Percentiles rank a stretch among this genome's conserved stretches.
Conservation (phyloP, 2,888 invertebrate species). For the Ligdia adustata region DNA sequence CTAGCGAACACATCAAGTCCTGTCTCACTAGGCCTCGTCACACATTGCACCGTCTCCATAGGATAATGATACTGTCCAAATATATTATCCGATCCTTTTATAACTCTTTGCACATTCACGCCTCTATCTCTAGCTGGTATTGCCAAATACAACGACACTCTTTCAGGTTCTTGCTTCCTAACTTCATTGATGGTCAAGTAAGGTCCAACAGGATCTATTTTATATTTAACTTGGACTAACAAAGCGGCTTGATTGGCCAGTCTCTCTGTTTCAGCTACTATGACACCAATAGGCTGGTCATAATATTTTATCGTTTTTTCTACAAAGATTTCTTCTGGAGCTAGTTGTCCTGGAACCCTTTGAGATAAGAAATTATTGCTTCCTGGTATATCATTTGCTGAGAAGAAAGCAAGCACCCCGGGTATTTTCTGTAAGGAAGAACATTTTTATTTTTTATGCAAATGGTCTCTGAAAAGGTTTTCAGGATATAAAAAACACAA, state of each 20-base stretch:
- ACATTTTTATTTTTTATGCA: no score
- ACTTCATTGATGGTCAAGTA: slow-evolving; percentile 57
- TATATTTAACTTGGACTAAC: slow-evolving; percentile 83
- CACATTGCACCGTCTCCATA: slow-evolving; percentile 86
- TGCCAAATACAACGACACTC: slow-evolving; percentile 46
- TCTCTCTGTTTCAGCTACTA: slow-evolving; percentile 85
- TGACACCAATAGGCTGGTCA: slow-evolving; percentile 87
- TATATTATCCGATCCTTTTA: slow-evolving; percentile 82
- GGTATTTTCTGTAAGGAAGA: slow-evolving; percentile 79
- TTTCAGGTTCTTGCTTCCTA: slow-evolving; percentile 51
- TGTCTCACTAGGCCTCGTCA: slow-evolving; percentile 86
- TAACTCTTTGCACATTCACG: slow-evolving; percentile 66
- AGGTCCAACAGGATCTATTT: slow-evolving; percentile 60
- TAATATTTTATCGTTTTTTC: slow-evolving; percentile 83
- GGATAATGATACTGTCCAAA: slow-evolving; percentile 87
- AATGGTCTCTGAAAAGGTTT: no score
- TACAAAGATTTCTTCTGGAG: slow-evolving; percentile 76
- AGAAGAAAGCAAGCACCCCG: slow-evolving; percentile 86
- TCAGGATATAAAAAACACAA: no score
- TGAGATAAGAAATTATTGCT: slow-evolving; percentile 80
- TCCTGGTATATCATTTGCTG: slow-evolving; percentile 88
- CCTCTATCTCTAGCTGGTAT: slow-evolving; percentile 62
- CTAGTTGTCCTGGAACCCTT: slow-evolving; percentile 35
- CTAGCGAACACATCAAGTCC: slow-evolving; percentile 85
- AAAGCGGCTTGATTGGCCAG: slow-evolving; percentile 84